Evolutionary conservation across 2,888 invertebrate genomes (phyloP), one percentile per base, ranked within the genome.

Genomic region (Subacronicta megacephala): DNA sequence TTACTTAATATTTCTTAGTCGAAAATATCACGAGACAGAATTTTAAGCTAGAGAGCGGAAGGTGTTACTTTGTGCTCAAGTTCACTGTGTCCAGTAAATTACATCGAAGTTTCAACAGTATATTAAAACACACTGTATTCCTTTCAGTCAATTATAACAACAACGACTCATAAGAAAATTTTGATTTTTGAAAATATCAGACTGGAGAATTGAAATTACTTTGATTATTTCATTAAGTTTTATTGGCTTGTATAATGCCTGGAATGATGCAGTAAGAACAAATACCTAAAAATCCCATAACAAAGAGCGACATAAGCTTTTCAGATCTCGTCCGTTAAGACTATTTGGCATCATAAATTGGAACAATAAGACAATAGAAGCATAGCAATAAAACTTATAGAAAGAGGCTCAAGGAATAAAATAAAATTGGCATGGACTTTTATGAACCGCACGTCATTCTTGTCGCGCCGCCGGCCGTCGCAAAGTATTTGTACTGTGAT

Each of bases 11-110:
- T 66, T 76, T 73, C 63, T 72, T 72, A 66, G 60, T 66, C 68
- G 50, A 50, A 68, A 75, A 77, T 78, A 73, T 77, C 66, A 70
- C 63, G 57, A 62, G 53, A 68, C 69, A 70, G 53, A 67, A 62
- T 75, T 79, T 72, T 65, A 71, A 75, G 72, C 65, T 68, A 60
- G 52, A 57, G 60, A 74, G 61, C 64, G 51, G 60, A 66, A 61
- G 66, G 72, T 76, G 75, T 73, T 79, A 72, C 64, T 74, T 76
- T 68, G 54, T 69, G 62, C 72, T 77, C 70, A 70, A 77, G 74
- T 74, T 77, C 77, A 73, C 75, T 74, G 67, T 60, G 69, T 71
- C 51, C 59, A 50, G 64, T 44, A 73, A 75, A 67, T 71, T 74
- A 75, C 54, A 56, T 46, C 36, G 17, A 45, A 70, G 57, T 9